Evolutionary conservation across 2,797 vertebrate genomes (phyloP).

Genomic region (Sebastiscus albofasciatus): DNA sequence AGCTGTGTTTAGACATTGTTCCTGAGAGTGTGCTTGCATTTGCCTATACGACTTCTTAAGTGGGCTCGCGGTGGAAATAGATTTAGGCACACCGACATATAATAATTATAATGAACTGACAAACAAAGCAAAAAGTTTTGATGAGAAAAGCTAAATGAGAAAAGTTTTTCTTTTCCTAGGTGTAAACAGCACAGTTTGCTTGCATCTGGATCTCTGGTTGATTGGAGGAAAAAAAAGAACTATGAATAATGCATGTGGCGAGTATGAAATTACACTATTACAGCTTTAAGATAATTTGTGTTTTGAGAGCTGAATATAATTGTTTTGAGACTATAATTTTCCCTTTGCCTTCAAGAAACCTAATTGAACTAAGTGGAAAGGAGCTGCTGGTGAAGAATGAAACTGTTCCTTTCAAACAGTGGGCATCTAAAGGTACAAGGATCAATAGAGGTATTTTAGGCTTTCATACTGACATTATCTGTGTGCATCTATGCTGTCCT

Average conservation of each 20-base stretch:
- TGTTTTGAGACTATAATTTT: conserved; percentile 56
- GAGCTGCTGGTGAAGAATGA: conserved; percentile 33
- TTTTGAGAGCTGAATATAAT: conserved; percentile 54
- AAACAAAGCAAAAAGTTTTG: conserved; percentile 50
- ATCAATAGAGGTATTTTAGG: conserved; percentile 1
- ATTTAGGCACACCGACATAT: conserved; percentile 43
- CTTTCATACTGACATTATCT: background rate
- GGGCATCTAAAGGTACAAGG: conserved; percentile 15
- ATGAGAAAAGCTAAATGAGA: conserved; percentile 24
- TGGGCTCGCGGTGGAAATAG: conserved; percentile 42
- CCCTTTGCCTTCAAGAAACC: conserved; percentile 43
- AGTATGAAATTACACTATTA: conserved; percentile 53
- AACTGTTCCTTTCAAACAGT: conserved; percentile 39
- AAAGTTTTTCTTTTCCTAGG: background rate
- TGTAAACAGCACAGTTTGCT: conserved; percentile 24
- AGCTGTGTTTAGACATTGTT: conserved; percentile 61
- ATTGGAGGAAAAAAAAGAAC: conserved; percentile 18
- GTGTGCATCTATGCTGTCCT: background rate
- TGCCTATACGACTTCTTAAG: conserved; percentile 48
- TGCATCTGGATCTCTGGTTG: conserved; percentile 41
- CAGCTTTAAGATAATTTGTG: conserved; percentile 62
- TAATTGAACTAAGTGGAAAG: conserved; percentile 55
- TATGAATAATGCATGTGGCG: conserved; percentile 53
- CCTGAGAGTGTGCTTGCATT: conserved; percentile 63
- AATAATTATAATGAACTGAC: conserved; percentile 56